Conservation (phyloP, 2,888 invertebrate genomes). For the Drosophila ustulata region DNA sequence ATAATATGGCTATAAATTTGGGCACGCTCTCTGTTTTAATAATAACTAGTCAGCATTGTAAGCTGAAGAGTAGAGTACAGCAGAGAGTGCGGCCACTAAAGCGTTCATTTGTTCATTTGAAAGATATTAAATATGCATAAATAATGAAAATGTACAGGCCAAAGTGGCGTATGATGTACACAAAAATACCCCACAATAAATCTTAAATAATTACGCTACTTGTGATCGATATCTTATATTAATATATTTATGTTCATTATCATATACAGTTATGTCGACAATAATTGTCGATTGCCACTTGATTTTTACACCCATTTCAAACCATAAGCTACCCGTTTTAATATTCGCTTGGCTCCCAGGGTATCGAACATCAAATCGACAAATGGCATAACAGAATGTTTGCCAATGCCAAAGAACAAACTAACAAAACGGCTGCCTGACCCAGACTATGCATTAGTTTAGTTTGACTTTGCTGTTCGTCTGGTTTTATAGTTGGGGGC, state of each 20-base stretch:
- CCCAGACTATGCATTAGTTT: conserved; percentile 7
- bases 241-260: no score
- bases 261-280: no score
- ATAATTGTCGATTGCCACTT: no score
- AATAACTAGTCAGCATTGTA: conserved; percentile 55
- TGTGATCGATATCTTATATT: no score
- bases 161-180: not conserved
- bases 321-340: not conserved
- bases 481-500: conserved; percentile 3
- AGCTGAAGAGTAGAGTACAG: not conserved
- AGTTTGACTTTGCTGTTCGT: not conserved
- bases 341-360: not conserved
- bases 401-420: conserved; percentile 12
- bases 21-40: conserved; percentile 75
- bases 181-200: conserved; percentile 12
- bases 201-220: no score
- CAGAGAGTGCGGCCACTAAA: conserved; percentile 18
- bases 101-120: conserved; percentile 53
- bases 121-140: conserved; percentile 76
- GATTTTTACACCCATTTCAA: no score
- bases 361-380: conserved; percentile 7
- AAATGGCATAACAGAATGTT: conserved; percentile 16
- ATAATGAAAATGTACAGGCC: conserved; percentile 38
- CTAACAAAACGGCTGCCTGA: conserved; percentile 20
- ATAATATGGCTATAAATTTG: conserved; percentile 78